phyloP scores from a whole-genome alignment of 2,888 invertebrate species.

The Cerastis rubricosa region DNA sequence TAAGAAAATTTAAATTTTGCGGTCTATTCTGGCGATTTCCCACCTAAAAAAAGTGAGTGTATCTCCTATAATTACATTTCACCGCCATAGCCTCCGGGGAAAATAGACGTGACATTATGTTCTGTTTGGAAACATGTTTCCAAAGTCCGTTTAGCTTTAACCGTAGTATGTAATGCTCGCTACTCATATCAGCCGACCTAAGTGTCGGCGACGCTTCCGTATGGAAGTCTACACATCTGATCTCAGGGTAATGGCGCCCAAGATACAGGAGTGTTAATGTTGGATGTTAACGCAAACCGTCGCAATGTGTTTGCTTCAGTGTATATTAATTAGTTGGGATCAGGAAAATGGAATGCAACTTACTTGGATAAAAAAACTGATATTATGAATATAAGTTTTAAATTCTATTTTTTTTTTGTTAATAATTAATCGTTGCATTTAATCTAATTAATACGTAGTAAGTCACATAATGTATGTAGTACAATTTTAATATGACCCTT shows the following conservation, averaged over 20 bases:
- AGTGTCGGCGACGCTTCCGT: slow-evolving; percentile 43
- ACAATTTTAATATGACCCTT: neutral
- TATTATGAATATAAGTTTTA: neutral
- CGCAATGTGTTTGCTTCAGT: neutral
- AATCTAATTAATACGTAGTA: neutral
- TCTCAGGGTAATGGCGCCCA: slow-evolving; percentile 35
- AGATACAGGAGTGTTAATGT: slow-evolving; percentile 47
- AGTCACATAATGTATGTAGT: neutral
- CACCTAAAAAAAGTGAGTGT: neutral
- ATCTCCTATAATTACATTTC: neutral
- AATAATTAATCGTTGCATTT: neutral
- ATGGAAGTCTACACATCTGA: slow-evolving; percentile 42
- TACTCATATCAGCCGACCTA: slow-evolving; percentile 47
- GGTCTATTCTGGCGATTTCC: no score
- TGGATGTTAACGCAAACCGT: slow-evolving; percentile 15
- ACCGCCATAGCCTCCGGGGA: neutral
- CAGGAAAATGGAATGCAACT: neutral
- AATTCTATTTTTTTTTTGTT: neutral
- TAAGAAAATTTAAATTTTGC: no score
- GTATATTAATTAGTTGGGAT: neutral
- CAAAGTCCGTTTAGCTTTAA: slow-evolving; percentile 14
- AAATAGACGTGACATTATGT: neutral
- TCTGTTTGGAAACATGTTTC: slow-evolving; percentile 12
- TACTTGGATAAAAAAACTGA: neutral
- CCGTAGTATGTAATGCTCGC: slow-evolving; percentile 8